Conservation (phyloP, 35 echinoderm and acorn worm species). For the Heliocidaris erythrogramma region DNA sequence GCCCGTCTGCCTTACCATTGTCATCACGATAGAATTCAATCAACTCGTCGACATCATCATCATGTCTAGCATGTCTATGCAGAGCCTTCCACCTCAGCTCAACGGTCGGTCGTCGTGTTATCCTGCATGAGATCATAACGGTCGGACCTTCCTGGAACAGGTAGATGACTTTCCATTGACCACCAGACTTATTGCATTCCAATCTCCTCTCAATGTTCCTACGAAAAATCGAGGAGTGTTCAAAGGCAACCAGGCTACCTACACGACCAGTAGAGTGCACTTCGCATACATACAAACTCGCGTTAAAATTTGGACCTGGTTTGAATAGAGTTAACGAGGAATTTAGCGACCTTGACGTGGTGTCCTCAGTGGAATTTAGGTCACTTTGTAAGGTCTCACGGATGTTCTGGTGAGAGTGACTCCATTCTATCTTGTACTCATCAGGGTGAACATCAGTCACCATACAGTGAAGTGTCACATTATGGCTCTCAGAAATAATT, state of each 20-base stretch:
- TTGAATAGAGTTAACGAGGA: background rate
- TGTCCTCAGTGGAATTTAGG: background rate
- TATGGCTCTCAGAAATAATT: background rate
- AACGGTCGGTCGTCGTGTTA: background rate
- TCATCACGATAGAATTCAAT: background rate
- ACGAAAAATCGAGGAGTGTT: background rate
- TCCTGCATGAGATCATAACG: background rate
- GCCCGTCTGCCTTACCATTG: background rate
- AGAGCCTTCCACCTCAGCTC: background rate
- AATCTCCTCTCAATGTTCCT: background rate
- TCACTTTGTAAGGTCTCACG: background rate
- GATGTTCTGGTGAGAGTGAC: background rate
- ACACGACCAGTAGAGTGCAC: background rate
- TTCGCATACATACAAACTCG: background rate
- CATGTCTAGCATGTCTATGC: background rate
- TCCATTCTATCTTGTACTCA: background rate
- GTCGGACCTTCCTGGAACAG: background rate
- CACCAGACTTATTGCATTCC: background rate
- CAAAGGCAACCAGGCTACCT: background rate
- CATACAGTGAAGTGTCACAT: background rate
- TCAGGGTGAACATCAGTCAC: background rate
- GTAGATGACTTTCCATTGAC: background rate
- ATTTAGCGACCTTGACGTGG: background rate
- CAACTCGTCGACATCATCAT: background rate
- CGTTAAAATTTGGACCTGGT: background rate